A percentile compares a stretch with the other conserved stretches of the same genome.
Evolutionary conservation across 2,797 vertebrate genomes (phyloP).

Genomic region (Momotus momota): DNA sequence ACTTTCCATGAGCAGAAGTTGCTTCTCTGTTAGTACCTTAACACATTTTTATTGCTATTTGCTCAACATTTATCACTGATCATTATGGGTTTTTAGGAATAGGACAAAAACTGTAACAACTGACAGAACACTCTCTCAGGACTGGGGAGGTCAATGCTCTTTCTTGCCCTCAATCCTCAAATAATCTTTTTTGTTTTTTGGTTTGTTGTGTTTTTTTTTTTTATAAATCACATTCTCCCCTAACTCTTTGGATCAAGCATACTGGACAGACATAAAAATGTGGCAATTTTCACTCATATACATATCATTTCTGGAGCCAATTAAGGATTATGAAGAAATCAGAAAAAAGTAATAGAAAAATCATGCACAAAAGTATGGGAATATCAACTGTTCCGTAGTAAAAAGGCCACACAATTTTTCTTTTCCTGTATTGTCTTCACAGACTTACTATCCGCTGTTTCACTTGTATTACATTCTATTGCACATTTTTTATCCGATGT

Average conservation of each 20-base stretch:
- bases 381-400: background rate
- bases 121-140: background rate
- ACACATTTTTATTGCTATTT: background rate
- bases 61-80: background rate
- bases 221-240: background rate
- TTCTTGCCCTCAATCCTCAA: background rate
- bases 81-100: accelerated
- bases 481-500: conserved; percentile 1
- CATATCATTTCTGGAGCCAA: background rate
- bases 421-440: conserved; percentile 6
- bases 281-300: background rate
- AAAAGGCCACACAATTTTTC: background rate
- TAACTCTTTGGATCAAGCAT: background rate
- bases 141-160: background rate
- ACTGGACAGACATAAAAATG: background rate
- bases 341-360: background rate
- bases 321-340: background rate
- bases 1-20: background rate
- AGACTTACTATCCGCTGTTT: conserved; percentile 42
- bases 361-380: background rate
- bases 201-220: background rate
- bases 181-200: background rate
- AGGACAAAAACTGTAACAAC: accelerated
- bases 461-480: background rate
- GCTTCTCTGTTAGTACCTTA: background rate